phyloP scores from a whole-genome alignment of 92 coral and sea anemone species.

The Paramuricea clavata region DNA sequence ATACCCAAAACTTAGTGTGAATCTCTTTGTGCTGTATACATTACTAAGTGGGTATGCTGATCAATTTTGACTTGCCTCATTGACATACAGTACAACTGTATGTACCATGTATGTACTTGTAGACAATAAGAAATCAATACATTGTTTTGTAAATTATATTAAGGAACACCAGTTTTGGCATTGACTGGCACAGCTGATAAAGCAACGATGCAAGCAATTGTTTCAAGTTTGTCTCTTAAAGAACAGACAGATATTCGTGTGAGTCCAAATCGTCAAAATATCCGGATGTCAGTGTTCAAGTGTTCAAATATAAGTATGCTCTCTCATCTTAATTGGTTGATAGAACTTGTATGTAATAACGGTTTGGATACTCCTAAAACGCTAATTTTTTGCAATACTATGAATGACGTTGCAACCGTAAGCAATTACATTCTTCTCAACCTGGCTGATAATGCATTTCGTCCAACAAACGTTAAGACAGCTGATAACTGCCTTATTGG shows the following conservation, averaged over 20 bases:
- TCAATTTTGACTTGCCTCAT: too few species aligned
- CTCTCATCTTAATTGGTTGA: constrained; percentile 49
- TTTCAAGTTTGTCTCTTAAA: too few species aligned
- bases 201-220: too few species aligned
- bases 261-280: constrained; percentile 46
- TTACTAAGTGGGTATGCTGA: too few species aligned
- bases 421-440: neutral
- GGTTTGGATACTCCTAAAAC: constrained; percentile 49
- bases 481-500: constrained; percentile 11
- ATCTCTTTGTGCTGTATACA: too few species aligned
- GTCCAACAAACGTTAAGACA: neutral
- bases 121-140: too few species aligned
- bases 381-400: constrained; percentile 26
- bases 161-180: too few species aligned
- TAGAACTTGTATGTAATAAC: constrained; percentile 11
- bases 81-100: too few species aligned
- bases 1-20: too few species aligned
- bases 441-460: neutral
- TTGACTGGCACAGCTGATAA: too few species aligned
- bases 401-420: constrained; percentile 31
- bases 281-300: constrained; percentile 22
- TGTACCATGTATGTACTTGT: too few species aligned
- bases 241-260: constrained; percentile 26
- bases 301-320: constrained; percentile 19
- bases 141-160: too few species aligned